Percentiles rank a stretch among this genome's conserved stretches.
Evolutionary conservation across 2,888 invertebrate genomes (phyloP).

Genomic region (Stictocephala bisonia): DNA sequence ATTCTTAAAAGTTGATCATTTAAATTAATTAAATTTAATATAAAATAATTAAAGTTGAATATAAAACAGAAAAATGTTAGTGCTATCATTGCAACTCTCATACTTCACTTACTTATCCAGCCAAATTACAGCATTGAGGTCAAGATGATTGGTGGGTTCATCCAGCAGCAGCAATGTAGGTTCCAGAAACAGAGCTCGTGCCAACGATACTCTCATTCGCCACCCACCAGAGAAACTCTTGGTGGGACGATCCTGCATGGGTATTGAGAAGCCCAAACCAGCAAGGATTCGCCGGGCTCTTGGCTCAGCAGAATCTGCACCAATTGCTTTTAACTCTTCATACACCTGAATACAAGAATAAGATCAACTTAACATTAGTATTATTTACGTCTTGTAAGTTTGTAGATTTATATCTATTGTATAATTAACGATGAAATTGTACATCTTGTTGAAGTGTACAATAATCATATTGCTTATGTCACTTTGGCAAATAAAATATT

Average conservation of each 20-base stretch:
- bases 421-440: too few species aligned
- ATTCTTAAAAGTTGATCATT: neutral
- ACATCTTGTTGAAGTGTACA: too few species aligned
- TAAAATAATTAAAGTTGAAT: neutral
- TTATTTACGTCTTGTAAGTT: too few species aligned
- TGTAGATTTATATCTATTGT: too few species aligned
- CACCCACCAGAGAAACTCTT: slow-evolving; percentile 76
- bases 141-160: slow-evolving; percentile 74
- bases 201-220: slow-evolving; percentile 77
- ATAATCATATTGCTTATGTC: too few species aligned
- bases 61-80: too few species aligned
- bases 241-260: slow-evolving; percentile 81
- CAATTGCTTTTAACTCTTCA: slow-evolving; percentile 94
- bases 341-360: slow-evolving; percentile 85
- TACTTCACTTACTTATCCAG: slow-evolving; percentile 85
- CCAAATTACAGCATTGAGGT: slow-evolving; percentile 99
- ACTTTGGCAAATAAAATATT: too few species aligned
- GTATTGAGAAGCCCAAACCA: slow-evolving; percentile 90
- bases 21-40: neutral
- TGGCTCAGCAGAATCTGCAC: slow-evolving; percentile 98
- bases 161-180: slow-evolving; percentile 74
- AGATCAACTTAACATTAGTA: too few species aligned
- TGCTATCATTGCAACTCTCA: neutral
- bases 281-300: slow-evolving; percentile 95
- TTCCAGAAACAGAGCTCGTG: slow-evolving; percentile 74